Conservation (phyloP, 2,888 invertebrate genomes). For the Archips xylosteana region DNA sequence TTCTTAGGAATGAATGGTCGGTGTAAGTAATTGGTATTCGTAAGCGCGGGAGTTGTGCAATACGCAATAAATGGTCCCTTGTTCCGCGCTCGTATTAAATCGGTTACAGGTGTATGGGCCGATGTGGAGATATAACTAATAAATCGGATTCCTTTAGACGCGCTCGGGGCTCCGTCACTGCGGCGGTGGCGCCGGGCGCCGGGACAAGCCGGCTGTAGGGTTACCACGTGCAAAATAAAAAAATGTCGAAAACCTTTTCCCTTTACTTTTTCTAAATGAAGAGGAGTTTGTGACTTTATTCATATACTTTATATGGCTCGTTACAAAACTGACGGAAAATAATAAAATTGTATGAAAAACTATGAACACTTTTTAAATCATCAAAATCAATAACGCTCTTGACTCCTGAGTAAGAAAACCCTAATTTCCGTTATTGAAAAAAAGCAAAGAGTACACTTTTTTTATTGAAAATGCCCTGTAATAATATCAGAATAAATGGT, state of each 20-base stretch:
- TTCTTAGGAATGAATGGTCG: slow-evolving; percentile 62
- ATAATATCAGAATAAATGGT: background rate
- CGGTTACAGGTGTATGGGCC: slow-evolving; percentile 69
- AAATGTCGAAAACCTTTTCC: background rate
- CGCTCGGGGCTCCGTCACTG: slow-evolving; percentile 52
- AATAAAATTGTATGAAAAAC: too few species aligned
- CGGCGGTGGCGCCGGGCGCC: slow-evolving; percentile 56
- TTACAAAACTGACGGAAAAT: too few species aligned
- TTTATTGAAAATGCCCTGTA: too few species aligned
- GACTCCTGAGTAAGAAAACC: too few species aligned
- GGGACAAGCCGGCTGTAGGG: background rate
- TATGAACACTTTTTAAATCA: too few species aligned
- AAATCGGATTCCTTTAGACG: slow-evolving; percentile 67
- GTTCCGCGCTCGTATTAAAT: slow-evolving; percentile 63
- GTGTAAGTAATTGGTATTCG: slow-evolving; percentile 61
- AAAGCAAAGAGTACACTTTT: too few species aligned
- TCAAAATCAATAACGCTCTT: too few species aligned
- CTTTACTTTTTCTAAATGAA: too few species aligned
- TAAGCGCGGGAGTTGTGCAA: slow-evolving; percentile 61
- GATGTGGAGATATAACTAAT: slow-evolving; percentile 74
- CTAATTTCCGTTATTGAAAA: too few species aligned
- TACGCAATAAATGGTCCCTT: slow-evolving; percentile 63
- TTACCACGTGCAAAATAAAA: background rate
- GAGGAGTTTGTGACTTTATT: too few species aligned
- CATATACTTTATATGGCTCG: too few species aligned